Conservation (phyloP, 2,888 invertebrate genomes). For the Lochmaea capreae region DNA sequence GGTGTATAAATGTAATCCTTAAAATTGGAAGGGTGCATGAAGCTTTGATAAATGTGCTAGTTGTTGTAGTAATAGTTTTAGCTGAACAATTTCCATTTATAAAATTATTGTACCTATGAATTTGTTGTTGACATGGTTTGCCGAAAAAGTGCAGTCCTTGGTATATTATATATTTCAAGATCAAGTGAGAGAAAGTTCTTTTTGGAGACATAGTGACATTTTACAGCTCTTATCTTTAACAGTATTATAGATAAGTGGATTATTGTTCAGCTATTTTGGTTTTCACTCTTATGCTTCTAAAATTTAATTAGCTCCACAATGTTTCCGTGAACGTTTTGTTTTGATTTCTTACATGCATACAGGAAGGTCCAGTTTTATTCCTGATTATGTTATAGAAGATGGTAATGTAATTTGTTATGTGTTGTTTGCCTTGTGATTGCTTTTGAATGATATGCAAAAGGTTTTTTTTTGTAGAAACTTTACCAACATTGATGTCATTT, state of each 20-base stretch:
- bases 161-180: too few relatives aligned
- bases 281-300: not conserved
- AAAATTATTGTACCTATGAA: too few relatives aligned
- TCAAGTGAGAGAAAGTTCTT: too few relatives aligned
- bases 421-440: slow-evolving; percentile 13
- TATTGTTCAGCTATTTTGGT: not conserved
- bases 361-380: slow-evolving; percentile 64
- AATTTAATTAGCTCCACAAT: not conserved
- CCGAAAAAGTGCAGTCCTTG: too few relatives aligned
- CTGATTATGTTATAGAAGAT: slow-evolving; percentile 62
- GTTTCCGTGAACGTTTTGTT: slow-evolving; percentile 13
- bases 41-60: not conserved
- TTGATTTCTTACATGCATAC: slow-evolving; percentile 57
- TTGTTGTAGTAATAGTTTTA: not conserved
- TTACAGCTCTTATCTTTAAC: too few relatives aligned
- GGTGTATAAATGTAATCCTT: not conserved
- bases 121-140: too few relatives aligned
- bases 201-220: too few relatives aligned
- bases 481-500: not conserved
- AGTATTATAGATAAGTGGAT: not conserved
- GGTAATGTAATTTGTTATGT: slow-evolving; percentile 53
- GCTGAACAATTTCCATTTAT: not conserved
- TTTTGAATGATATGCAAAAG: not conserved
- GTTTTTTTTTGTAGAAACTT: not conserved
- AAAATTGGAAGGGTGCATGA: slow-evolving; percentile 1